Percentiles rank a stretch among this genome's conserved stretches.
Evolutionary conservation across 92 coral and sea anemone genomes (phyloP).

Genomic region (Porites divaricata): DNA sequence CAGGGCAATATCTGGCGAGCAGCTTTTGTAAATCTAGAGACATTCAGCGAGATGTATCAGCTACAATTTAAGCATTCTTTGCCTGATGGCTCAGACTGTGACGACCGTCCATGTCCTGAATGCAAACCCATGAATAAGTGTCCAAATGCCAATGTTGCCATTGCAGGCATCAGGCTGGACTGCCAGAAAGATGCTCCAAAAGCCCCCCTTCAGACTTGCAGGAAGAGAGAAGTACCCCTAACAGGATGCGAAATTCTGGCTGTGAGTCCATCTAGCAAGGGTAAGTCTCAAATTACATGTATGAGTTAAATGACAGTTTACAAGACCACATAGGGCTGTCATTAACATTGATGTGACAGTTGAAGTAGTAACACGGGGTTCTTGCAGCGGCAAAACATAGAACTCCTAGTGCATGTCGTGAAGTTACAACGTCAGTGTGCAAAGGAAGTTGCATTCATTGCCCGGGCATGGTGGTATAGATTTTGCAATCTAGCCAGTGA

Average conservation of each 20-base stretch:
- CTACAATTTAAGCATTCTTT: constrained; percentile 69
- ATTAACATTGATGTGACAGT: too few species aligned
- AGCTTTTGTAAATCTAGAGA: constrained; percentile 78
- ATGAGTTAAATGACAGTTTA: too few species aligned
- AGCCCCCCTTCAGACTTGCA: constrained; percentile 54
- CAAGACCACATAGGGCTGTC: too few species aligned
- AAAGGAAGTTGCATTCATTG: too few species aligned
- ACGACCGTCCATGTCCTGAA: neutral
- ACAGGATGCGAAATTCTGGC: constrained; percentile 79
- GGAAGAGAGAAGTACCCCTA: constrained; percentile 38
- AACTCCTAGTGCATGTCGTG: too few species aligned
- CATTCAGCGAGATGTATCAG: constrained; percentile 56
- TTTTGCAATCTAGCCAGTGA: too few species aligned
- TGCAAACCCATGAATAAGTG: constrained; percentile 27
- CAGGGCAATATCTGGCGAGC: constrained; percentile 88
- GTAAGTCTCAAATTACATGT: neutral
- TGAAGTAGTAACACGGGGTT: too few species aligned
- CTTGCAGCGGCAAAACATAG: too few species aligned
- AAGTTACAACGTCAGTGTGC: too few species aligned
- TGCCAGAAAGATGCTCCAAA: constrained; percentile 51
- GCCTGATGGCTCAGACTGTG: constrained; percentile 30
- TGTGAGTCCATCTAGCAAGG: neutral
- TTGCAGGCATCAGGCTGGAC: constrained; percentile 67
- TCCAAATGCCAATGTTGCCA: constrained; percentile 71
- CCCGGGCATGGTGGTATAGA: too few species aligned